These are phyloP conservation scores for Ranitomeya imitator DNA, from an alignment of 2,113 vertebrate species.

Conservation along the genomic window DNA sequence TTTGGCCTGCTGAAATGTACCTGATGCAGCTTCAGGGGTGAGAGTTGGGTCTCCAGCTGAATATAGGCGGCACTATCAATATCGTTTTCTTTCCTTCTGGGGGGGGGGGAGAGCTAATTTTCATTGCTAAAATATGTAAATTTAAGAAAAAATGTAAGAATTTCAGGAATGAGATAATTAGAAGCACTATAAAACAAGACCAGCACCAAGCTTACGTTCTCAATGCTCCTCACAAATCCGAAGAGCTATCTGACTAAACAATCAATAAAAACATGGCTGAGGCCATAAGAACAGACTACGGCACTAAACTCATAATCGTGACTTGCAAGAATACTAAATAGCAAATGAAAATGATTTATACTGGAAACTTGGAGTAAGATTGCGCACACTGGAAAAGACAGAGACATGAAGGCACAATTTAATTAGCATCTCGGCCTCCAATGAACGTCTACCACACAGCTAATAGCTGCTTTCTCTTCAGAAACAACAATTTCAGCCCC, in stretches of 20 bases:
- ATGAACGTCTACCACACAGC: constrained; percentile 28
- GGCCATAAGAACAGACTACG: neutral
- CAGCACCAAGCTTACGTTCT: neutral
- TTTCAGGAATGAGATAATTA: neutral
- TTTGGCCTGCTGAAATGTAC: no score
- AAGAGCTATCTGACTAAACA: neutral
- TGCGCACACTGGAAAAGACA: neutral
- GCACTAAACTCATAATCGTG: neutral
- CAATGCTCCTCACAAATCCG: neutral
- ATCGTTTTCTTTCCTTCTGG: no score
- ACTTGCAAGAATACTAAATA: constrained; percentile 7
- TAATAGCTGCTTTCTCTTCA: constrained; percentile 29
- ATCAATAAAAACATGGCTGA: neutral
- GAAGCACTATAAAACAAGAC: neutral
- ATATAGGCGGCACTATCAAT: no score
- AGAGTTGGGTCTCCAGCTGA: no score
- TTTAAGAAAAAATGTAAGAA: no score
- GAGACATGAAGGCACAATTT: constrained; percentile 24
- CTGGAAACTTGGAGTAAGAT: neutral
- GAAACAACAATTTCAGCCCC: constrained; percentile 29
- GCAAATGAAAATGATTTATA: neutral
- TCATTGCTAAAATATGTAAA: no score
- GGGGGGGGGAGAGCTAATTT: no score
- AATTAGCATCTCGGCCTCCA: constrained; percentile 28
- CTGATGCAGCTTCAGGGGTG: no score